Evolutionary conservation across 2,888 invertebrate genomes (phyloP).

Genomic region (Chaetoderma sp.): DNA sequence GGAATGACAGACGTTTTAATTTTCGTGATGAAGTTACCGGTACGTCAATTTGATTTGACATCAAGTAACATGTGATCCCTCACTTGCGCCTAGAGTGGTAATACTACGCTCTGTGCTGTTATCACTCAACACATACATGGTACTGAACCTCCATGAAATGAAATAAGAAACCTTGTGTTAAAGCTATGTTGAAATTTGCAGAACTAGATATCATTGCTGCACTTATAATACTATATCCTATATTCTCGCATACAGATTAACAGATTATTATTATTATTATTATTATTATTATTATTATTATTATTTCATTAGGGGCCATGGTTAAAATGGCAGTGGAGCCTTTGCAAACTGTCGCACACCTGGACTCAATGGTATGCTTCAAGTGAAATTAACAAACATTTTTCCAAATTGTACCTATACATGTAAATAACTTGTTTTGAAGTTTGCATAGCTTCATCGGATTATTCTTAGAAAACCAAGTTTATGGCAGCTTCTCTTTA

Average conservation of each 20-base stretch:
- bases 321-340: constrained; percentile 29
- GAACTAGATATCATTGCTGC: not conserved
- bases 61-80: too few species aligned
- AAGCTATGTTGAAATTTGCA: not conserved
- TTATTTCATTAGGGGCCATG: constrained; percentile 37
- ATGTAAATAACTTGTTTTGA: not conserved
- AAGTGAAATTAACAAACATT: not conserved
- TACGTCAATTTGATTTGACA: too few species aligned
- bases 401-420: not conserved
- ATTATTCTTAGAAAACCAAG: not conserved
- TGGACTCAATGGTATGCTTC: constrained; percentile 28
- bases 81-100: too few species aligned
- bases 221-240: too few species aligned
- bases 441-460: not conserved
- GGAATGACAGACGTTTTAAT: too few species aligned
- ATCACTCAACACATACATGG: not conserved
- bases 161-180: not conserved
- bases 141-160: not conserved
- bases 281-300: not conserved
- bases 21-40: too few species aligned
- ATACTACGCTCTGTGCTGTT: not conserved
- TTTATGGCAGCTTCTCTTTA: not conserved
- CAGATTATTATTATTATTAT: not conserved
- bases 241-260: too few species aligned
- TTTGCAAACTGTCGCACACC: constrained; percentile 23